These are phyloP conservation scores for Pachycephus smyrnensis DNA, from an alignment of 2,888 invertebrate species.

Conservation along the genomic window DNA sequence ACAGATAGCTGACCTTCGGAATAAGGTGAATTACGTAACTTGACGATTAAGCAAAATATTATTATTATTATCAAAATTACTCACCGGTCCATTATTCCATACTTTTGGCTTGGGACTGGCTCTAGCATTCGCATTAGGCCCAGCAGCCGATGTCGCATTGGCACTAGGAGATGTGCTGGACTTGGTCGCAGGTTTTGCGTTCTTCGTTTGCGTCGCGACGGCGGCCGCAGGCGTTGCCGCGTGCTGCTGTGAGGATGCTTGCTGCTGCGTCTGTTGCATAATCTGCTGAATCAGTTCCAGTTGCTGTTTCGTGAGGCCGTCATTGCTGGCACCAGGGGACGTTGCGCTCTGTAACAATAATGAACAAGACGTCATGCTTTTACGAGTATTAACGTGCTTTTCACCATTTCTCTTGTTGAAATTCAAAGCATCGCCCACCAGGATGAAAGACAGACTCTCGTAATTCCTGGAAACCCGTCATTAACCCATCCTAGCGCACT, in stretches of 20 bases:
- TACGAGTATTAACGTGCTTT: no score
- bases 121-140: conserved; percentile 46
- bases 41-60: background rate
- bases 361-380: background rate
- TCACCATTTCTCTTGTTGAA: background rate
- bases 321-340: conserved; percentile 70
- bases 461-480: background rate
- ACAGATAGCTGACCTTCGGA: no score
- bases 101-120: conserved; percentile 69
- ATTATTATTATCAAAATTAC: conserved; percentile 29
- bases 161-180: conserved; percentile 54
- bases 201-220: conserved; percentile 66
- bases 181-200: conserved; percentile 62
- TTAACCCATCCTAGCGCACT: no score
- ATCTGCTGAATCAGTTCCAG: conserved; percentile 82
- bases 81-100: conserved; percentile 71
- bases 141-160: conserved; percentile 39
- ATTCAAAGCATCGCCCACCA: background rate
- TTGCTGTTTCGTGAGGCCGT: conserved; percentile 79
- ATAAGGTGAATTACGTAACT: no score
- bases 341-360: conserved; percentile 61
- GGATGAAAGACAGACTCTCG: background rate
- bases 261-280: conserved; percentile 81
- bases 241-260: conserved; percentile 63
- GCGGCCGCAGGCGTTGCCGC: conserved; percentile 34